Conservation (phyloP, 2,113 vertebrate species). For the Dissostichus mawsoni region DNA sequence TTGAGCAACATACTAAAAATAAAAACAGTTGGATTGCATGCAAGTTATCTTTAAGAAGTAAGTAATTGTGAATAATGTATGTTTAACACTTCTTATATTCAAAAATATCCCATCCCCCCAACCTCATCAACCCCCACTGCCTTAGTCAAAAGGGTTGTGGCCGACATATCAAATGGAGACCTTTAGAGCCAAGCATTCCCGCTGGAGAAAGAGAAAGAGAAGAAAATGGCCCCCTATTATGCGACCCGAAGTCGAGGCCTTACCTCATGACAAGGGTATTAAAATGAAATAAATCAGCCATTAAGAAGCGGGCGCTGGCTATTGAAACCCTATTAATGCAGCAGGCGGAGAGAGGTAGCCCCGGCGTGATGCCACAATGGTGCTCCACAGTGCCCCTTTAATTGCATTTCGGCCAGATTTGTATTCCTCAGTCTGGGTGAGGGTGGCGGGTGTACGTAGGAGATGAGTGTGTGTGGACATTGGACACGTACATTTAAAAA, state of each 20-base stretch:
- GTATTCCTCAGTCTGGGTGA: conserved; percentile 65
- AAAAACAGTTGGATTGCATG: neutral
- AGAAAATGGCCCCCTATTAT: conserved; percentile 79
- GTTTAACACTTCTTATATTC: conserved; percentile 32
- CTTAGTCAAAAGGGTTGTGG: conserved; percentile 59
- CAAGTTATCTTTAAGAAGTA: conserved; percentile 35
- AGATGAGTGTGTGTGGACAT: conserved; percentile 12
- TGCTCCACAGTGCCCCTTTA: conserved; percentile 69
- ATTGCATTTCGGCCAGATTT: conserved; percentile 77
- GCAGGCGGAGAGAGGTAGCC: conserved; percentile 70
- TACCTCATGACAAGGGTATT: conserved; percentile 86
- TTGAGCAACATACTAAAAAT: conserved; percentile 18
- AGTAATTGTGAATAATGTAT: conserved; percentile 34
- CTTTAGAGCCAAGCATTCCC: conserved; percentile 80
- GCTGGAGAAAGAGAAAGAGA: conserved; percentile 60
- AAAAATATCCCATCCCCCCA: conserved; percentile 42
- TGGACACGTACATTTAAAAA: too few species aligned
- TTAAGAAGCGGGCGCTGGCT: conserved; percentile 82
- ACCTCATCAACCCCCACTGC: conserved; percentile 23
- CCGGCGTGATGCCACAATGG: conserved; percentile 76
- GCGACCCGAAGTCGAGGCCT: conserved; percentile 69
- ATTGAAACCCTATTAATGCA: conserved; percentile 85
- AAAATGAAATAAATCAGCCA: conserved; percentile 89
- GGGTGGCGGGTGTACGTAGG: conserved; percentile 64
- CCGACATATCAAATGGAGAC: conserved; percentile 77